Percentiles rank a stretch among this genome's conserved stretches.
Conservation (phyloP, 2,797 vertebrate genomes). For the Sebastes itinus region DNA sequence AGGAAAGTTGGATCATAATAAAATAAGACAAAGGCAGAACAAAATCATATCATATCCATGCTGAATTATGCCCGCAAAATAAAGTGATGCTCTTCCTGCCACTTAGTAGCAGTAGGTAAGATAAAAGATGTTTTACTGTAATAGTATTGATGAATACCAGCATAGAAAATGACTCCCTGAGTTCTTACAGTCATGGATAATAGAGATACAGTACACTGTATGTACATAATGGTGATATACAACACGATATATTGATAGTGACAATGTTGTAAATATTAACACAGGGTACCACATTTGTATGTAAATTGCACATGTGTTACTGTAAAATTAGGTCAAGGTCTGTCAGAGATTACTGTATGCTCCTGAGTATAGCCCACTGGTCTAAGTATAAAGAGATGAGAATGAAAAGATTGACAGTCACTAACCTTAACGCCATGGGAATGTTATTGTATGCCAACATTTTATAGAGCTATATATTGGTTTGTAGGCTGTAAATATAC, state of each 20-base stretch:
- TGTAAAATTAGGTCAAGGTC: neutral
- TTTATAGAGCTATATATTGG: neutral
- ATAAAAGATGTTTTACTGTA: neutral
- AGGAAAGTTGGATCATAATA: neutral
- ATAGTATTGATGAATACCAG: neutral
- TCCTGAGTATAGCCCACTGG: neutral
- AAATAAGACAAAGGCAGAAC: neutral
- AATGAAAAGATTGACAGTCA: conserved; percentile 17
- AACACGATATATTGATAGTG: neutral
- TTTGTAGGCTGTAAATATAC: neutral
- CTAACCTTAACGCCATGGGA: neutral
- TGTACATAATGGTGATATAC: neutral
- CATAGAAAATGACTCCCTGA: neutral
- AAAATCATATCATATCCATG: neutral
- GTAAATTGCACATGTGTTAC: neutral
- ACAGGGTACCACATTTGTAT: neutral
- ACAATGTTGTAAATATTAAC: neutral
- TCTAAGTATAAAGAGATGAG: neutral
- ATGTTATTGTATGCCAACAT: neutral
- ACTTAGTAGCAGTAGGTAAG: neutral
- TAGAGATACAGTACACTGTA: neutral
- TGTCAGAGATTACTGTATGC: neutral
- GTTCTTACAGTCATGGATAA: neutral
- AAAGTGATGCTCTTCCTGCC: neutral
- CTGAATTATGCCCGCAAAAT: neutral